Evolutionary conservation across 2,888 invertebrate genomes (phyloP).

Genomic region (Drosophila longiperda): DNA sequence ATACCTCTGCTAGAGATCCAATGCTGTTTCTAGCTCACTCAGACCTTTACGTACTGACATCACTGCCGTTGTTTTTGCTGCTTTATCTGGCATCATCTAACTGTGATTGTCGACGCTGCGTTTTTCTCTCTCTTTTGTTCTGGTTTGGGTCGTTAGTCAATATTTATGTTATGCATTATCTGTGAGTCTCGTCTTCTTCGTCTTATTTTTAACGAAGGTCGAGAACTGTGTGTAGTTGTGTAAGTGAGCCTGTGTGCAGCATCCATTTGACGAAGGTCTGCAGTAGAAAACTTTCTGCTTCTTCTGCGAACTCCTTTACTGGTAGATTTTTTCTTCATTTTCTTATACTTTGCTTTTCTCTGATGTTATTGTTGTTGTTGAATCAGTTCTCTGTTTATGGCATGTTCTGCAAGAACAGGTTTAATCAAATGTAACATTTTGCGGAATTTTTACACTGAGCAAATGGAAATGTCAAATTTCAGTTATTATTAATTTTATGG

Average conservation of each 20-base stretch:
- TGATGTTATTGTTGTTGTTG: background rate
- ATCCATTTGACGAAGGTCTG: conserved; percentile 51
- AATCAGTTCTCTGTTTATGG: conserved; percentile 10
- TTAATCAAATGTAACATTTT: conserved; percentile 22
- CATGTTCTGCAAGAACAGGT: conserved; percentile 24
- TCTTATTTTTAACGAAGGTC: conserved; percentile 56
- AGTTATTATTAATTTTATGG: background rate
- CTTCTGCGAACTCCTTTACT: background rate
- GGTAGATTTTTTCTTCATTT: background rate
- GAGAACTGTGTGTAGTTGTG: conserved; percentile 11
- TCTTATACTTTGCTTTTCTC: background rate
- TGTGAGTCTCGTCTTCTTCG: conserved; percentile 5
- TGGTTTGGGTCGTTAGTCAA: conserved; percentile 55
- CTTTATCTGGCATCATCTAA: conserved; percentile 23
- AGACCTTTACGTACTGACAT: conserved; percentile 18
- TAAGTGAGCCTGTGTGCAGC: conserved; percentile 6
- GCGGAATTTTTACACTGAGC: conserved; percentile 26
- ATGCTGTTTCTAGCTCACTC: conserved; percentile 13
- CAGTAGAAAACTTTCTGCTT: conserved; percentile 25
- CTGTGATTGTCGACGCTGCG: conserved; percentile 40
- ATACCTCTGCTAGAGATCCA: background rate
- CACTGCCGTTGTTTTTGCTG: conserved; percentile 22
- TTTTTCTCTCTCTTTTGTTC: conserved; percentile 19
- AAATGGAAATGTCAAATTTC: background rate
- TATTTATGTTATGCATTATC: conserved; percentile 60